Evolutionary conservation across 2,797 vertebrate species (phyloP).

Genomic region (Aphelocoma californica): DNA sequence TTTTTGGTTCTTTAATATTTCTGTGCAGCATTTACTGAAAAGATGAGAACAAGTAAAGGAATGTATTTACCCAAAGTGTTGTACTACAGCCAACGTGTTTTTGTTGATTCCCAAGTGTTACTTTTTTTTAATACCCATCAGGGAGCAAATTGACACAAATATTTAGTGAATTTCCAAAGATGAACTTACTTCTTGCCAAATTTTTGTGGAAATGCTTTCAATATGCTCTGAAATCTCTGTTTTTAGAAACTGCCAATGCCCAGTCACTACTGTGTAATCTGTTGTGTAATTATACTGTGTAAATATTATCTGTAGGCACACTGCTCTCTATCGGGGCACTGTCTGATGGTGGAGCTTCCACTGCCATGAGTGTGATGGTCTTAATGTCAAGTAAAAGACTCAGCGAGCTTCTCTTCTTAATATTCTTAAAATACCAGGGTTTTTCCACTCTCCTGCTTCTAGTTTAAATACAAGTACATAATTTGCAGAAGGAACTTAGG

Average conservation of each 20-base stretch:
- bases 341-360: background rate
- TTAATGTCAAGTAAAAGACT: background rate
- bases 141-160: background rate
- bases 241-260: background rate
- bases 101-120: background rate
- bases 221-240: background rate
- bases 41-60: background rate
- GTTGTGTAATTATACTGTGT: background rate
- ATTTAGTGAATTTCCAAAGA: background rate
- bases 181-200: background rate
- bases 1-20: background rate
- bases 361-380: background rate
- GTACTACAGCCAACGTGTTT: background rate
- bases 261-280: background rate
- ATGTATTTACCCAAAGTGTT: background rate
- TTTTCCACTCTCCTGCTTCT: background rate
- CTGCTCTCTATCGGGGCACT: background rate
- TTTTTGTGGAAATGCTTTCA: background rate
- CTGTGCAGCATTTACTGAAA: background rate
- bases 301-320: background rate
- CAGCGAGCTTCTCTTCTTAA: background rate
- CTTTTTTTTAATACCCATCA: background rate
- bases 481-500: background rate
- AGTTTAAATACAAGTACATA: background rate
- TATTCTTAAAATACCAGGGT: background rate